phyloP scores from a whole-genome alignment of 2,797 vertebrate genomes.

The Anguilla megastoma region DNA sequence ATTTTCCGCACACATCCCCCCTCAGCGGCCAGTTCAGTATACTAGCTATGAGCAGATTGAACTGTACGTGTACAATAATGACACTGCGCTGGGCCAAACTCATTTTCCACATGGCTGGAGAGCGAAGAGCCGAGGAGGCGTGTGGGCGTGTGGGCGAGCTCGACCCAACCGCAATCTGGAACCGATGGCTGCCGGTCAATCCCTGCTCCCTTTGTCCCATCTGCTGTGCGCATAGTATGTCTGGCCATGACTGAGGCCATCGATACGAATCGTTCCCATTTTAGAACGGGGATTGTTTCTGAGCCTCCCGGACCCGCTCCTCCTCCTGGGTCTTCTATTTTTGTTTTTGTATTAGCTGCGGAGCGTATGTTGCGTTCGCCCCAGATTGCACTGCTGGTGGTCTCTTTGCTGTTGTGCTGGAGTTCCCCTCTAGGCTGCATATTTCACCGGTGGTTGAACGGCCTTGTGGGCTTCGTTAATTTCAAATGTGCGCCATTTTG shows the following conservation, averaged over 20 bases:
- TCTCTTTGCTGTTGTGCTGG: not conserved
- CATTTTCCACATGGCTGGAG: conserved; percentile 24
- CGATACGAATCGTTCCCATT: not conserved
- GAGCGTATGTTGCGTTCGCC: not conserved
- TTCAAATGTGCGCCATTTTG: not conserved
- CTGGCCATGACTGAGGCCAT: not conserved
- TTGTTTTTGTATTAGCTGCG: not conserved
- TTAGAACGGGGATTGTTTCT: not conserved
- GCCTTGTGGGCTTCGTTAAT: not conserved
- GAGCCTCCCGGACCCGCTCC: not conserved
- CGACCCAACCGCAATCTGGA: not conserved
- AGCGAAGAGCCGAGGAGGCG: not conserved
- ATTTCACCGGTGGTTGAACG: not conserved
- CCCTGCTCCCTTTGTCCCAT: not conserved
- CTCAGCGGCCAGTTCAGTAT: not conserved
- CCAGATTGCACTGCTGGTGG: not conserved
- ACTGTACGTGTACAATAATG: conserved; percentile 12
- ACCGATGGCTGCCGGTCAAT: conserved; percentile 10
- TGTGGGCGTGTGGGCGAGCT: not conserved
- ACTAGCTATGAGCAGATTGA: conserved; percentile 4
- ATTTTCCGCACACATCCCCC: not conserved
- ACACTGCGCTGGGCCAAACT: not conserved
- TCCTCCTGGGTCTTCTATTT: not conserved
- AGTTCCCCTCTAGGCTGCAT: not conserved
- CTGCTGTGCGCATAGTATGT: not conserved